Evolutionary conservation across 1,140 invertebrate species (phyloP), one percentile per base, ranked within the genome.

Genomic region (Drosophila ohnishii): DNA sequence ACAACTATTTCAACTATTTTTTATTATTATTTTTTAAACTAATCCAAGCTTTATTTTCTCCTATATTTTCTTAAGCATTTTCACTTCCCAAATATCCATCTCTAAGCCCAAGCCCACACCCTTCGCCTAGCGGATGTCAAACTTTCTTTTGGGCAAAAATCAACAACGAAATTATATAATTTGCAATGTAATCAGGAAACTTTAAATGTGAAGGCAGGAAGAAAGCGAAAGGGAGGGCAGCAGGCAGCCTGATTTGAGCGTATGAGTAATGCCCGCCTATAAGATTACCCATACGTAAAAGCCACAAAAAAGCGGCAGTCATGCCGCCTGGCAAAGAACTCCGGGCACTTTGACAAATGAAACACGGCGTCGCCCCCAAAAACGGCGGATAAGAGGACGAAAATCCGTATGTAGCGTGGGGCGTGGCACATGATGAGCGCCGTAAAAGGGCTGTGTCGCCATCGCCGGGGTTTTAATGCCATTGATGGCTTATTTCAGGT

Each of bases 401-500:
- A 37, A 47, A 42, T 51, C 19, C 69, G 19, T 25, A 35, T 30
- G 13, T 13, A 19, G 11, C 22, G 28, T 5, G 22, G 42, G 35
- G 62, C 25, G 62, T 8, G 44, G 32, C 34, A 42, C n/a, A 51
- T 75, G 75, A 51, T 57, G 63, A 73, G 57, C 71, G 65, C 66
- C 70, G 79, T 72, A 83, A 76, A 88, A 83, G 64, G 67, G 58
- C 71, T 63, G 70, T 69, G 64, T 71, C 62, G 72, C 73, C 84
- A 70, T 60, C 65, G 77, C 62, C 64, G 42, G 72, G 65, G 84
- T 83, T 87, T 87, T 88, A 88, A 89, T 88, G 84, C 80, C 84
- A 88, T 89, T 88, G 84, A 88, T 88, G 84, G 84, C 84, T 88
- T 88, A 88, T 88, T 88, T 89, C 77, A 84, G 85, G 80, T 88